Evolutionary conservation across 2,113 vertebrate genomes (phyloP).

Genomic region (Ursus arctos): DNA sequence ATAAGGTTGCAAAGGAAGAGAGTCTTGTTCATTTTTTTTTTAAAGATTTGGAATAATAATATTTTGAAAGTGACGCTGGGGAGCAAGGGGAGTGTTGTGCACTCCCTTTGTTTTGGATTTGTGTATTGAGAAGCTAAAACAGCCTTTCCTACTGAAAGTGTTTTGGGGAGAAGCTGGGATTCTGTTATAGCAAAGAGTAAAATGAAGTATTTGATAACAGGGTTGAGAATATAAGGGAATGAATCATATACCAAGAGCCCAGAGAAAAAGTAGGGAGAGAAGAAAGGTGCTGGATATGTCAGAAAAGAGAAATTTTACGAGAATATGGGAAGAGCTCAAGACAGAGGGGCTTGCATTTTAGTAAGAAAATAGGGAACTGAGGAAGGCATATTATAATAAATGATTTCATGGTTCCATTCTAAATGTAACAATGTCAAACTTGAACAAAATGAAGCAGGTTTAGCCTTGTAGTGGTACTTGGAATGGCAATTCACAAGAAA

Average conservation of each 20-base stretch:
- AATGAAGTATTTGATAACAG: background rate
- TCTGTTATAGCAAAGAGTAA: constrained; percentile 18
- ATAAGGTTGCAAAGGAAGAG: background rate
- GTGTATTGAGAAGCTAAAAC: background rate
- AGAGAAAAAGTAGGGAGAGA: background rate
- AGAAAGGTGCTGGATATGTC: background rate
- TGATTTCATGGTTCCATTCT: background rate
- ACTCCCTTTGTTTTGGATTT: background rate
- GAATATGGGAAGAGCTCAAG: background rate
- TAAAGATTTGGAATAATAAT: background rate
- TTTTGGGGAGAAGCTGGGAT: background rate
- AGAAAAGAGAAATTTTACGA: background rate
- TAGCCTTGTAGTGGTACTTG: background rate
- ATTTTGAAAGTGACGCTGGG: background rate
- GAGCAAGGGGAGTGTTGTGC: background rate
- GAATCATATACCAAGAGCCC: background rate
- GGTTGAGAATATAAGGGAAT: background rate
- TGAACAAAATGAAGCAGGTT: constrained; percentile 48
- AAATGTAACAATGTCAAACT: constrained; percentile 28
- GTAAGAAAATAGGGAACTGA: background rate
- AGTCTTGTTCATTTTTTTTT: background rate
- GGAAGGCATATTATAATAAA: background rate
- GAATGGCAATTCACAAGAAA: constrained; percentile 43
- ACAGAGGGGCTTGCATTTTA: constrained; percentile 24
- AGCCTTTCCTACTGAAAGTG: background rate